These are phyloP conservation scores for Glaucomys volans DNA, from an alignment of 2,113 vertebrate genomes.

Conservation along the genomic window DNA sequence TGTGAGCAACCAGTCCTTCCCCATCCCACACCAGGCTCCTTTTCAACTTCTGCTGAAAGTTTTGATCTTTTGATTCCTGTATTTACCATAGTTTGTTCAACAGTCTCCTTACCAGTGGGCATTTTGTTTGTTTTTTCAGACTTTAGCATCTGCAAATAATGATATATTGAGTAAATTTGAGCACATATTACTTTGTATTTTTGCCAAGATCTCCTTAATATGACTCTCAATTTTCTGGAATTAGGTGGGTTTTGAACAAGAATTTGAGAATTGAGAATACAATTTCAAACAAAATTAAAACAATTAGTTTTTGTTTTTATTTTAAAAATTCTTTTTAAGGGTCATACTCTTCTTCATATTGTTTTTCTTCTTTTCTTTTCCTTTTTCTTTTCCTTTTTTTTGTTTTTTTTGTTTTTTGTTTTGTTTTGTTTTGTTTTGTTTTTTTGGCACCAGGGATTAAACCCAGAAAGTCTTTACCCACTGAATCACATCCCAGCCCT, in stretches of 20 bases:
- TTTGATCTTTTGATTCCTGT: background rate
- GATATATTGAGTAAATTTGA: background rate
- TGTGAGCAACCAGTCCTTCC: background rate
- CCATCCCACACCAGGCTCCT: background rate
- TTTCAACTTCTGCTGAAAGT: background rate
- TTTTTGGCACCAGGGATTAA: background rate
- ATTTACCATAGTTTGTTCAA: background rate
- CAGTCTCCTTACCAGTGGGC: background rate
- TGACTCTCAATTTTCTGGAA: background rate
- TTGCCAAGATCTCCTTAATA: background rate
- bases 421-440: too few relatives aligned
- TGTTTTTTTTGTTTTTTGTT: background rate
- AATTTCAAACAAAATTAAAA: background rate
- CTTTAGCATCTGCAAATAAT: background rate
- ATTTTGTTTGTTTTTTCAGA: constrained; percentile 23
- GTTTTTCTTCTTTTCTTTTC: too few relatives aligned
- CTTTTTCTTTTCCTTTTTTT: background rate
- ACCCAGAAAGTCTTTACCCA: too few relatives aligned
- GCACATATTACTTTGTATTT: background rate
- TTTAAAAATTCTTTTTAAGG: background rate
- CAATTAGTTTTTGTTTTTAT: background rate
- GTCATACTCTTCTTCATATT: background rate
- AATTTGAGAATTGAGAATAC: background rate
- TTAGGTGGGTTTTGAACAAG: background rate
- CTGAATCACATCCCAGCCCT: too few relatives aligned